Evolutionary conservation across 2,113 vertebrate species (phyloP), one percentile per base, ranked within the genome.

Genomic region (Paradisaea rubra): DNA sequence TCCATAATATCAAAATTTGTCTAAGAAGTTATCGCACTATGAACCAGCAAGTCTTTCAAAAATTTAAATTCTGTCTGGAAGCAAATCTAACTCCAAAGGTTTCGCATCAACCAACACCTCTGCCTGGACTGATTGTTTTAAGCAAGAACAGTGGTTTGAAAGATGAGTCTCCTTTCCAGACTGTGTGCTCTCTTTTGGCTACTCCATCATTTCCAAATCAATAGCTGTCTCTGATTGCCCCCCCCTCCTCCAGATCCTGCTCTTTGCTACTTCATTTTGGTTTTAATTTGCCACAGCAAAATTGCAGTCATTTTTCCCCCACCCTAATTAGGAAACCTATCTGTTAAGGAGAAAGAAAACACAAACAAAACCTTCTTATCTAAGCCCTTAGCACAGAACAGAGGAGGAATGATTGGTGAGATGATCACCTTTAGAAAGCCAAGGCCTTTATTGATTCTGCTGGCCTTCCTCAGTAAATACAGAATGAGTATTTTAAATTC

Each of bases 251-350:
- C 84, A 94, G 68, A 96, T 59, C 57, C 59, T 89, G 70, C 92
- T 95, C 88, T 95, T 96, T 91, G 91, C 89, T 53, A 50, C 84
- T 84, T 97, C 89, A 93, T 97, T 97, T 96, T 95, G 53, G 64
- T 94, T 96, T 94, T 97, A 97, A 97, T 97, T 97, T 97, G 91
- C 94, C 64, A 90, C 60, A 90, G 81, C 73, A 77, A 78, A 97
- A 97, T 76, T 93, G 86, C 86, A 91, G 74, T 96, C 35, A 92
- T 91, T 91, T 77, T 81, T 11, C 30, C 81, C 66, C 69, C 54
- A 88, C 89, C 86, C 77, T 95, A 96, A 97, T 97, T 97, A 98
- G 92, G 81, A 74, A 91, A 89, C 37, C 74, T 81, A 95, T 96
- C 91, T 3, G 1, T 96, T 96, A 96, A 92, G 66, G 88, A 64